phyloP scores from a whole-genome alignment of 2,888 invertebrate genomes.

The Cerastis leucographa region DNA sequence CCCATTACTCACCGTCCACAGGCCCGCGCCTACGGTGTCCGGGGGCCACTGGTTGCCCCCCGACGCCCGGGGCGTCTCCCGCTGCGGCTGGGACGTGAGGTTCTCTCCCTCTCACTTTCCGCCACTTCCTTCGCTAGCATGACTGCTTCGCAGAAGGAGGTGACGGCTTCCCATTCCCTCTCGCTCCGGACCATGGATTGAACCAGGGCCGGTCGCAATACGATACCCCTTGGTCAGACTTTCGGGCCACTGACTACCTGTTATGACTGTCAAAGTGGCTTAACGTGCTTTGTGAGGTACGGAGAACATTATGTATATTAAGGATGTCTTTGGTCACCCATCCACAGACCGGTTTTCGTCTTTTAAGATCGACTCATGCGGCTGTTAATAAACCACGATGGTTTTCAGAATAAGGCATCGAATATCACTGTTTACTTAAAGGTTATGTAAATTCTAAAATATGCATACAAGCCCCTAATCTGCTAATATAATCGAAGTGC shows the following conservation, averaged over 20 bases:
- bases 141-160: no score
- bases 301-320: neutral
- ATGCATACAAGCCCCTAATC: conserved; percentile 60
- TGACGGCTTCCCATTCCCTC: no score
- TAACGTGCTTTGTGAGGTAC: neutral
- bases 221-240: neutral
- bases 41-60: no score
- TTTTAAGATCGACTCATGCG: neutral
- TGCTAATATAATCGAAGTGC: conserved; percentile 65
- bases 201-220: no score
- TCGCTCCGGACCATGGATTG: no score
- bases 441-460: conserved; percentile 50
- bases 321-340: neutral
- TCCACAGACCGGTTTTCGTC: neutral
- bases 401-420: conserved; percentile 19
- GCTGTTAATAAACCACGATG: neutral
- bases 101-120: no score
- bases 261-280: neutral
- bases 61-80: no score
- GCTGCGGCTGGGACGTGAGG: no score
- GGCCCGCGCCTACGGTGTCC: no score
- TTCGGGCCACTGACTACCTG: neutral
- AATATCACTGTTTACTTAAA: conserved; percentile 27
- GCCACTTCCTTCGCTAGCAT: no score
- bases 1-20: no score